Evolutionary conservation across 2,797 vertebrate species (phyloP).

Genomic region (Schizopygopsis pylzovi): DNA sequence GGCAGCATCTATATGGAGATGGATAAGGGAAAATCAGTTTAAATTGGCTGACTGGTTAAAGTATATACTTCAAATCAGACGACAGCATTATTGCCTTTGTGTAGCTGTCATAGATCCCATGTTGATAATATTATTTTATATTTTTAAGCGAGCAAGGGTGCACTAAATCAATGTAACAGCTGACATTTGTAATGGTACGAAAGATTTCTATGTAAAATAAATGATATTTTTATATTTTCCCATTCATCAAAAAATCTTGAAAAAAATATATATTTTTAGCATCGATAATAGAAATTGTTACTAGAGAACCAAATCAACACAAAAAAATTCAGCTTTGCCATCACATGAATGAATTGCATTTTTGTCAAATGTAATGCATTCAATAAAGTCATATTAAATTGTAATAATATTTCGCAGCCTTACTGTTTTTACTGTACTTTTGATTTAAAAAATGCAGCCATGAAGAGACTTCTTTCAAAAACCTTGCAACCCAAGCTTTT

Average conservation of each 20-base stretch:
- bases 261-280: background rate
- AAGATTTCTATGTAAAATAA: background rate
- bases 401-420: too few relatives aligned
- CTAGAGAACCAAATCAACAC: background rate
- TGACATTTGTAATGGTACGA: background rate
- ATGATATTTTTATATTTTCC: background rate
- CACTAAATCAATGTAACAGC: background rate
- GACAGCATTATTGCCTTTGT: background rate
- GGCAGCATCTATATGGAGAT: constrained; percentile 85
- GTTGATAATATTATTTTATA: background rate
- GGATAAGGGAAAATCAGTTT: background rate
- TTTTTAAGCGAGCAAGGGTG: background rate
- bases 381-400: background rate
- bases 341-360: background rate
- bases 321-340: background rate
- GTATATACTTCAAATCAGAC: background rate
- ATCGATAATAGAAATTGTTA: background rate
- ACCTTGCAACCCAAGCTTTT: background rate
- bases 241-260: background rate
- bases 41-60: background rate
- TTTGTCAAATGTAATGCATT: background rate
- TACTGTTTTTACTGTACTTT: background rate
- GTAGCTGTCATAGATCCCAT: background rate
- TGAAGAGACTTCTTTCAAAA: background rate
- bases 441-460: background rate